A percentile compares a stretch with the other conserved stretches of the same genome.
Conservation (phyloP, 2,888 invertebrate species). For the Melinopterus prodromus region DNA sequence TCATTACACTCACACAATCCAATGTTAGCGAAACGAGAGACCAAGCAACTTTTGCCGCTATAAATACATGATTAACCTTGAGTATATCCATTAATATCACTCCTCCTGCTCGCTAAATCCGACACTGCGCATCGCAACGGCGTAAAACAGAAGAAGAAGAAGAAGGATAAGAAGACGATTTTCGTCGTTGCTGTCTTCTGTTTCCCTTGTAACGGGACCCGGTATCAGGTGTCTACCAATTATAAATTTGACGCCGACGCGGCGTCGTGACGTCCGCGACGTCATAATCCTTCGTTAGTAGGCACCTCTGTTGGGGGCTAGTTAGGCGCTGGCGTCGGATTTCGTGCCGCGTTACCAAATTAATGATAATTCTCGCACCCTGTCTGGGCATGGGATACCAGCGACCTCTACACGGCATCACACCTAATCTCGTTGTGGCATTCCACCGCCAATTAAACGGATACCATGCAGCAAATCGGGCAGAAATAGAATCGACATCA, state of each 20-base stretch:
- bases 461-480: not conserved
- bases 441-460: not conserved
- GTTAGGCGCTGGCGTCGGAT: constrained; percentile 27
- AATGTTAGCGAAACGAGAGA: not conserved
- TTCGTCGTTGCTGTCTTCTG: not conserved
- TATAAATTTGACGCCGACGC: not conserved
- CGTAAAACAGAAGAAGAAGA: not conserved
- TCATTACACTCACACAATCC: not conserved
- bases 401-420: not conserved
- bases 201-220: not conserved
- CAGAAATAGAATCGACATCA: not conserved
- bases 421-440: not conserved
- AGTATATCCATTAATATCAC: not conserved
- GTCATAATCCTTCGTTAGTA: constrained; percentile 34
- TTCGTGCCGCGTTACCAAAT: constrained; percentile 32
- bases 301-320: constrained; percentile 24
- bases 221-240: constrained; percentile 4
- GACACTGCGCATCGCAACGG: not conserved
- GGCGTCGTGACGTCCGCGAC: constrained; percentile 18
- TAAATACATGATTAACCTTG: not conserved
- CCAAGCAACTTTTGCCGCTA: not conserved
- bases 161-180: not conserved
- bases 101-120: not conserved
- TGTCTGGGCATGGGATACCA: not conserved
- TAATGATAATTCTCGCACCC: constrained; percentile 29